Evolutionary conservation across 2,797 vertebrate species (phyloP), one percentile per base, ranked within the genome.

Genomic region (Phoebastria nigripes): DNA sequence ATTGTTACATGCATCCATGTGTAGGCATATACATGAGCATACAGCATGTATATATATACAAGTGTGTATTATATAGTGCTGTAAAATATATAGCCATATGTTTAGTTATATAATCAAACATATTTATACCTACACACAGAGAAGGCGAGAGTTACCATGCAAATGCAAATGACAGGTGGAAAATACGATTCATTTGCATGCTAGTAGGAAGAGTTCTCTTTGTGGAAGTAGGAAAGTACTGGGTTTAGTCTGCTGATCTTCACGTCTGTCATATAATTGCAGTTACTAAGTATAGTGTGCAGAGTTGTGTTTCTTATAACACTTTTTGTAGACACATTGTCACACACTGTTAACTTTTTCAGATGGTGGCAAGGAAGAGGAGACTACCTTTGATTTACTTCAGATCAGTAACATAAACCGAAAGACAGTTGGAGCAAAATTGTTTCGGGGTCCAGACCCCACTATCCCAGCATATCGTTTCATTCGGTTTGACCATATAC

Each of bases 401-500:
- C 98, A 99, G 93, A 96, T 99, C 97, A 99, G 99, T 97, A 99
- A 98, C 84, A 99, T 99, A 97, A 99, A 98, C 92, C 98, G 99
- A 62, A 99, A 98, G 97, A 99, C 99, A 61, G 89, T 99, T 17
- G 99, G 99, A 81, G 99, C 99, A 95, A 99, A 99, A 97, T 97
- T 98, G 96, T 99, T 99, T 97, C 98, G 99, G 76, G 99, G 99
- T 65, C 98, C 98, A 14, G 98, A 99, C 96, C 98, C 98, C 1
- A 61, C 97, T 7, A 31, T 89, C 52, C 99, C 99, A 2, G 99
- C 99, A 0, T 99, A 99, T 88, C 99, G 99, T 46, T 99, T 99
- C 94, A 98, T 99, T 93, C 99, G 99, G 16, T 99, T 99, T 16
- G 99, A 99, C 98, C 99, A 99, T 49, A 97, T 99, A 83, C 99